Evolutionary conservation across 2,797 vertebrate species (phyloP).

Genomic region (Liparis tanakae): DNA sequence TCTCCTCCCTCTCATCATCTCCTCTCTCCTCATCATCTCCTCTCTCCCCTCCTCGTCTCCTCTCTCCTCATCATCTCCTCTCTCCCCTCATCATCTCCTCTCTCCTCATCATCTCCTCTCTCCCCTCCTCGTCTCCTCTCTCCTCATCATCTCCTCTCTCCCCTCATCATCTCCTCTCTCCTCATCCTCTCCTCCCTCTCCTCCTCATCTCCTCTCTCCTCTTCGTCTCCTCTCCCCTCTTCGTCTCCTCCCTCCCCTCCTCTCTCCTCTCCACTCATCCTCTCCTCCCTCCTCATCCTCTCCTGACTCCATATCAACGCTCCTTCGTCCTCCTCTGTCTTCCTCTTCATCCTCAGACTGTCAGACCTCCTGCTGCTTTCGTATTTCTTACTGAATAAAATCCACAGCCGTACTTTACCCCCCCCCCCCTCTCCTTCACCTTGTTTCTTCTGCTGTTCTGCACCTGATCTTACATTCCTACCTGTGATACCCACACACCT

Average conservation of each 20-base stretch:
- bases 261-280: conserved; percentile 47
- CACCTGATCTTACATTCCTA: conserved; percentile 48
- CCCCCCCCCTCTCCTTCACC: conserved; percentile 17
- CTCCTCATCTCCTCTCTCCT: too few species aligned
- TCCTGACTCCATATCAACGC: conserved; percentile 49
- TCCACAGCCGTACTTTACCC: conserved; percentile 31
- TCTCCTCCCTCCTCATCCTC: conserved; percentile 34
- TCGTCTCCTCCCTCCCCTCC: conserved; percentile 37
- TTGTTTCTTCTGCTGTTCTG: conserved; percentile 44
- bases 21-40: conserved; percentile 37
- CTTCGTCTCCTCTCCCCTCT: conserved; percentile 74
- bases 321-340: conserved; percentile 37
- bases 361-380: conserved; percentile 57
- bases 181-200: conserved; percentile 37
- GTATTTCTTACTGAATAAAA: conserved; percentile 55
- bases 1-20: too few species aligned
- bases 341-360: conserved; percentile 41
- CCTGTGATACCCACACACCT: conserved; percentile 50
- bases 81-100: too few species aligned
- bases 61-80: conserved; percentile 40
- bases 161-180: too few species aligned
- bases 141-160: conserved; percentile 35
- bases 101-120: conserved; percentile 37
- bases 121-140: too few species aligned
- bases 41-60: too few species aligned